Evolutionary conservation across 2,113 vertebrate genomes (phyloP).

Genomic region (Hyla sarda): DNA sequence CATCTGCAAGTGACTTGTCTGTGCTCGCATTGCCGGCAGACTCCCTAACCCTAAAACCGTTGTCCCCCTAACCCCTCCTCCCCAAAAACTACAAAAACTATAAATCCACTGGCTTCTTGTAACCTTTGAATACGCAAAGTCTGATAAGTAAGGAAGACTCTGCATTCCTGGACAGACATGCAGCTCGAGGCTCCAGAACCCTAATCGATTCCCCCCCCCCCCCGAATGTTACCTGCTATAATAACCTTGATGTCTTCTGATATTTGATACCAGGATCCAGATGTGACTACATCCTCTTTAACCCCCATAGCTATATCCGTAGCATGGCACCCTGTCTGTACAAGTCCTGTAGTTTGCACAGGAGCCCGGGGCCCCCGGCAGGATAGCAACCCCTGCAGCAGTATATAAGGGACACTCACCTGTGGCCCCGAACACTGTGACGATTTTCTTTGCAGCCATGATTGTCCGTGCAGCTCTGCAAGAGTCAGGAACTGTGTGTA

Average conservation of each 20-base stretch:
- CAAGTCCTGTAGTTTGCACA: neutral
- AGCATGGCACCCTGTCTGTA: neutral
- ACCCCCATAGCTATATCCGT: neutral
- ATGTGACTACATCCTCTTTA: neutral
- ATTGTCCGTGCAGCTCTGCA: neutral
- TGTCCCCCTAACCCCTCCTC: neutral
- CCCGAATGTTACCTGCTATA: neutral
- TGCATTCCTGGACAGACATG: neutral
- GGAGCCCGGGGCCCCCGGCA: neutral
- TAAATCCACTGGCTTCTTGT: too few relatives aligned
- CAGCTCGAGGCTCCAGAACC: neutral
- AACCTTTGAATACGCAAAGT: neutral
- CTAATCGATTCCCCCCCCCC: neutral
- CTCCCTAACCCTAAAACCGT: too few relatives aligned
- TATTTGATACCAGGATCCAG: neutral
- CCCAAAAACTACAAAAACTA: too few relatives aligned
- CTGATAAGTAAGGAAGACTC: neutral
- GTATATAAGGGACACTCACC: neutral
- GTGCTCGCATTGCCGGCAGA: neutral
- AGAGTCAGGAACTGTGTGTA: neutral
- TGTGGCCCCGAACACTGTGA: constrained; percentile 42
- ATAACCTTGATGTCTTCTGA: neutral
- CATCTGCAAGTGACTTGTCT: neutral
- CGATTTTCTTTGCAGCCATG: constrained; percentile 10
- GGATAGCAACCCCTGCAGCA: neutral